Base-by-base conservation (phyloP, 1,140 invertebrate species). In the Listronotus bonariensis region DNA sequence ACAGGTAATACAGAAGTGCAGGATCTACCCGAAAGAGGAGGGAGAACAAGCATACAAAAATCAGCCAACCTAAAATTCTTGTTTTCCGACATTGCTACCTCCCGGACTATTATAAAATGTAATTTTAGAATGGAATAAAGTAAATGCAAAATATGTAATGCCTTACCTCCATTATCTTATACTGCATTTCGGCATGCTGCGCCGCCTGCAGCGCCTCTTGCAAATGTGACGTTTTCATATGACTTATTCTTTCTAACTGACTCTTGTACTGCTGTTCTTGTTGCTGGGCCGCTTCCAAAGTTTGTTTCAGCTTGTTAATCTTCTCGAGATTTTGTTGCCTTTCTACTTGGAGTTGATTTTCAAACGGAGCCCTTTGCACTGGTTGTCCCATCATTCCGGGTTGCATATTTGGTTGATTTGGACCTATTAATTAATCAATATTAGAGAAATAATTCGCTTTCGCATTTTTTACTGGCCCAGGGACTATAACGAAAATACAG, bases 121-220 rank as follows among this genome's bases (percentile, higher is more conserved):
- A n/a, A n/a, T n/a, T n/a, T n/a, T n/a, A n/a, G n/a, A n/a, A n/a
- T n/a, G 20, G 20, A 26, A 26, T 26, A 5, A 26, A 26, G 20
- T 5, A 26, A 26, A 26, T 26, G 5, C 20, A 26, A 26, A 26
- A 26, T 26, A n/a, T n/a, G n/a, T n/a, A 26, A 26, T 26, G 20
- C 5, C 78, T 76, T 72, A 86, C 88, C 81, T 90, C 88, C 10
- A 90, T 73, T 69, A 89, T 87, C 69, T 89, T 86, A 67, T 87
- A 91, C 65, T 91, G 89, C 79, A 86, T 82, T 74, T 92, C 90
- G 73, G 90, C 88, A 70, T 90, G 88, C 70, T 92, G 90, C 0
- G 89, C 89, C 15, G 87, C 85, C 76, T 91, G 89, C 48, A 92
- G 79, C 68, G 84, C 87, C 77, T 89, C 86, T 73, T 90, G 87